Conservation (phyloP, 2,113 vertebrate species). For the Spea multiplicata region DNA sequence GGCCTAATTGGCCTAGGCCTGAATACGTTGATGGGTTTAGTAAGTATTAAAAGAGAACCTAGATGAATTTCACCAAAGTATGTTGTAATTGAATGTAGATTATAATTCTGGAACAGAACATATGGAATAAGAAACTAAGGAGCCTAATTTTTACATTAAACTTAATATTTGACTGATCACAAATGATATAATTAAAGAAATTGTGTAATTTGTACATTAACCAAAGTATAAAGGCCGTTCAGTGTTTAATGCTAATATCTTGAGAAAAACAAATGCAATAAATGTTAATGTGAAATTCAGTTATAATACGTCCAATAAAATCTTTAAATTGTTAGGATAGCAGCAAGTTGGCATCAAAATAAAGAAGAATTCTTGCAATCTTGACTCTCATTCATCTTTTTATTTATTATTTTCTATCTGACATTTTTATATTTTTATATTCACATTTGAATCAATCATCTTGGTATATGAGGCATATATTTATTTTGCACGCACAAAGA, state of each 20-base stretch:
- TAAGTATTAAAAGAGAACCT: too few species aligned
- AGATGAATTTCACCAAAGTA: too few species aligned
- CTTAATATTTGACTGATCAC: neutral
- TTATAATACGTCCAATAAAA: neutral
- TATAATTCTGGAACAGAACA: too few species aligned
- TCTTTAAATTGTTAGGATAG: neutral
- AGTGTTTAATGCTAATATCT: slow-evolving; percentile 18
- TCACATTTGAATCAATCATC: too few species aligned
- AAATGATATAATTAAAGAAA: slow-evolving; percentile 15
- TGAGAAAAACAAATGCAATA: neutral
- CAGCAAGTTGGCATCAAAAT: neutral
- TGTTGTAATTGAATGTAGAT: too few species aligned
- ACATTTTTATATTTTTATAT: neutral
- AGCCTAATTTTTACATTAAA: neutral
- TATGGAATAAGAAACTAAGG: too few species aligned
- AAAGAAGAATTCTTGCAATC: neutral
- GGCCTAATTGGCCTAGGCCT: too few species aligned
- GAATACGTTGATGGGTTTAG: too few species aligned
- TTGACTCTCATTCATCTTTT: neutral
- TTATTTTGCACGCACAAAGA: neutral
- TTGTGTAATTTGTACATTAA: too few species aligned
- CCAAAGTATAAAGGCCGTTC: neutral
- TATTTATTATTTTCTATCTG: neutral
- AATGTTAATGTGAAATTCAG: neutral
- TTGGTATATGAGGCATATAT: neutral